phyloP scores from a whole-genome alignment of 1,140 invertebrate genomes.

The Lutraria rhynchaena region DNA sequence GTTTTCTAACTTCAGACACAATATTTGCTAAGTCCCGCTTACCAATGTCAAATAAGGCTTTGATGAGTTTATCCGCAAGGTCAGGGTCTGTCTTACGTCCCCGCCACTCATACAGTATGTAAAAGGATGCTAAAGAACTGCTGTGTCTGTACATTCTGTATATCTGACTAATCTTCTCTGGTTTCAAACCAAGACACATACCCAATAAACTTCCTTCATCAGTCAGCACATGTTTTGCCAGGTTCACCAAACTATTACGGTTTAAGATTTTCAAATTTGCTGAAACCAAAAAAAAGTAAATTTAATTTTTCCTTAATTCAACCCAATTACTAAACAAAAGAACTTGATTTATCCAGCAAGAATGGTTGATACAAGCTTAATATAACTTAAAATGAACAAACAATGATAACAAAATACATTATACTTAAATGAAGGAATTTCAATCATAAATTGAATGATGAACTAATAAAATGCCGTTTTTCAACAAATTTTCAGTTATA shows the following conservation, averaged over 20 bases:
- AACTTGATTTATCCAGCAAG: no score
- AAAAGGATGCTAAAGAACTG: conserved; percentile 40
- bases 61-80: conserved; percentile 37
- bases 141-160: conserved; percentile 55
- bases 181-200: conserved; percentile 37
- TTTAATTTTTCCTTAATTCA: no score
- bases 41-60: conserved; percentile 26
- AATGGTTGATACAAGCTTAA: no score
- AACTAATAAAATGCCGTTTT: no score
- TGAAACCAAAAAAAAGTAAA: conserved; percentile 17
- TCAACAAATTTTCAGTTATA: no score
- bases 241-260: conserved; percentile 55
- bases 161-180: conserved; percentile 48
- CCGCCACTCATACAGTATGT: conserved; percentile 56
- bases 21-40: conserved; percentile 39
- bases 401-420: no score
- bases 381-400: no score
- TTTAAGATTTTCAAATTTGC: conserved; percentile 48
- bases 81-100: conserved; percentile 39
- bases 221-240: conserved; percentile 40
- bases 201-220: conserved; percentile 50
- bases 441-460: no score
- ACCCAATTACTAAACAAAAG: no score
- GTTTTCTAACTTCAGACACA: conserved; percentile 36
- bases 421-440: no score